phyloP scores from a whole-genome alignment of 92 coral and sea anemone species.

The Palythoa grandis region DNA sequence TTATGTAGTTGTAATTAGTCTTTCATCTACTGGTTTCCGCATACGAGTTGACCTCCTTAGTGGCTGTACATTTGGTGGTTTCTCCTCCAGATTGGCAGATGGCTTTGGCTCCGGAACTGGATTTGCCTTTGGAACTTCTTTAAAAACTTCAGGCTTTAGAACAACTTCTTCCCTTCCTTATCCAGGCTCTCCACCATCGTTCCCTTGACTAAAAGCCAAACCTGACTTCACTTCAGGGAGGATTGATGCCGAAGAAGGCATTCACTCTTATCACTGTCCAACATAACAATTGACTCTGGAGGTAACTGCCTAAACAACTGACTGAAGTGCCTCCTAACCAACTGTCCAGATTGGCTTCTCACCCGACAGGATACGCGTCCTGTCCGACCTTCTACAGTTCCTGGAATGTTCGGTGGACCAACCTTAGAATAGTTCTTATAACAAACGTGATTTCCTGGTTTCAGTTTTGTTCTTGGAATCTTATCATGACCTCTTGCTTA shows the following conservation, averaged over 20 bases:
- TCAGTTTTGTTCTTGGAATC: too few species aligned
- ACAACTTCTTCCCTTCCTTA: too few species aligned
- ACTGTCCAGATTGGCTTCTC: neutral
- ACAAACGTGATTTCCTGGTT: too few species aligned
- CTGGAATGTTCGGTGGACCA: too few species aligned
- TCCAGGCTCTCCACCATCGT: too few species aligned
- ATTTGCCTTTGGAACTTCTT: neutral
- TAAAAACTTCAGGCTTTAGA: too few species aligned
- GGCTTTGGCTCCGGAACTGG: neutral
- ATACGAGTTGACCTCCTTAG: neutral
- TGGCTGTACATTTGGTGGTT: neutral
- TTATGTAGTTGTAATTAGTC: too few species aligned
- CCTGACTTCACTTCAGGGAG: neutral
- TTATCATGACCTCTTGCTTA: too few species aligned
- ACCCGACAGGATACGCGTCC: neutral
- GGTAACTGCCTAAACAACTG: too few species aligned
- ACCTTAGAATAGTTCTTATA: too few species aligned
- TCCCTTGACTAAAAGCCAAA: neutral
- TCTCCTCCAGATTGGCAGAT: neutral
- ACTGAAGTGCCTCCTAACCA: too few species aligned
- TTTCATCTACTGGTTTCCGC: neutral
- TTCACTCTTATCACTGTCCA: neutral
- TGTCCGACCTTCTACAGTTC: neutral
- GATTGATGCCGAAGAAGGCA: neutral
- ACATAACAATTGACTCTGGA: too few species aligned